Percentiles rank a stretch among this genome's conserved stretches.
Evolutionary conservation across 2,797 vertebrate species (phyloP).

Genomic region (Capromys pilorides): DNA sequence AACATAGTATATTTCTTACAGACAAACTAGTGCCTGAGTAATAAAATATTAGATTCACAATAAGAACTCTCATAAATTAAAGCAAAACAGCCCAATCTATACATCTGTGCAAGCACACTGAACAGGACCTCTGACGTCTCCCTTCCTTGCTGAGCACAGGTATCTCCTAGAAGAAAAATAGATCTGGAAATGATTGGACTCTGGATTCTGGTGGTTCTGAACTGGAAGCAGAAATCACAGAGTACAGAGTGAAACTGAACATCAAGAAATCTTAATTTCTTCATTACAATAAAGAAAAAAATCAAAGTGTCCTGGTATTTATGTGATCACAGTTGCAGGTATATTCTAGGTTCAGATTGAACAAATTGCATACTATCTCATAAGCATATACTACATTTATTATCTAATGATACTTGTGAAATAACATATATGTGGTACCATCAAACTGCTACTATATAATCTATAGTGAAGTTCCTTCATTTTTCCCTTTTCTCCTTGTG

Average conservation of each 20-base stretch:
- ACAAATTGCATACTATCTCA: neutral
- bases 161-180: neutral
- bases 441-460: neutral
- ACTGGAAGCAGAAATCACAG: neutral
- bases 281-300: neutral
- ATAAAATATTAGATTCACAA: neutral
- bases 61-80: neutral
- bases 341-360: neutral
- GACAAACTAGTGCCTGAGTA: neutral
- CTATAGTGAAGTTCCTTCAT: neutral
- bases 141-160: neutral
- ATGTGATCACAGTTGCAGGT: neutral
- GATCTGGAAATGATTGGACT: neutral
- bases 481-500: neutral
- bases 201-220: neutral
- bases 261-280: neutral
- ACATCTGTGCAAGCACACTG: neutral
- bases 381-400: neutral
- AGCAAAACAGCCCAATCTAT: neutral
- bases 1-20: neutral
- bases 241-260: neutral
- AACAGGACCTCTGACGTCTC: neutral
- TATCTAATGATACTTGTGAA: neutral
- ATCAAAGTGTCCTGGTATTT: neutral
- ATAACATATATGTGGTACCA: no score